phyloP scores from a whole-genome alignment of 2,888 invertebrate genomes.

The Oscheius sp. region DNA sequence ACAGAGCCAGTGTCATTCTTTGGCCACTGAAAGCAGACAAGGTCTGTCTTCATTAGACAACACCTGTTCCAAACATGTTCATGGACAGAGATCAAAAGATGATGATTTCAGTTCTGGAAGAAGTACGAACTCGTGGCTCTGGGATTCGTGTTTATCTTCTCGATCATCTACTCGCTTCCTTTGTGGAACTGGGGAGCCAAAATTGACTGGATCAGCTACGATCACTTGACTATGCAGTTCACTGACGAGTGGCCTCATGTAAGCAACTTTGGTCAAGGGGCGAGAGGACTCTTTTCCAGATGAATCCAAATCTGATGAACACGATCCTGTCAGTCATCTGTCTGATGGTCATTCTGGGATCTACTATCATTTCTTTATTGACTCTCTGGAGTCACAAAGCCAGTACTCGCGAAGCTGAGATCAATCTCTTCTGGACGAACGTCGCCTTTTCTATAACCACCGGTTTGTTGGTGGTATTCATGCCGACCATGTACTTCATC shows the following conservation, averaged over 20 bases:
- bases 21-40: conserved; percentile 9
- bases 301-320: neutral
- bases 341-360: neutral
- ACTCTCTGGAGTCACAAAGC: conserved; percentile 13
- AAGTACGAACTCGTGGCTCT: neutral
- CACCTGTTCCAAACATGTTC: neutral
- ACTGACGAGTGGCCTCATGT: conserved; percentile 18
- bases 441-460: conserved; percentile 18
- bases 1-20: neutral
- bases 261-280: neutral
- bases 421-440: conserved; percentile 16
- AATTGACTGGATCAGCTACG: conserved; percentile 9
- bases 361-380: conserved; percentile 1
- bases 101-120: conserved; percentile 17
- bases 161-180: neutral
- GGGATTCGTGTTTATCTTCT: neutral
- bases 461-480: neutral
- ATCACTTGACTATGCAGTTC: conserved; percentile 12
- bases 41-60: neutral
- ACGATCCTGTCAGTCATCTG: neutral
- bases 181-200: conserved; percentile 7
- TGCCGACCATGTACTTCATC: conserved; percentile 8
- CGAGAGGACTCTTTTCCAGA: conserved; percentile 1
- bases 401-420: conserved; percentile 6
- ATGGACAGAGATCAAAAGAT: neutral